Evolutionary conservation across 1,140 invertebrate species (phyloP).

Genomic region (Eriosoma lanigerum): DNA sequence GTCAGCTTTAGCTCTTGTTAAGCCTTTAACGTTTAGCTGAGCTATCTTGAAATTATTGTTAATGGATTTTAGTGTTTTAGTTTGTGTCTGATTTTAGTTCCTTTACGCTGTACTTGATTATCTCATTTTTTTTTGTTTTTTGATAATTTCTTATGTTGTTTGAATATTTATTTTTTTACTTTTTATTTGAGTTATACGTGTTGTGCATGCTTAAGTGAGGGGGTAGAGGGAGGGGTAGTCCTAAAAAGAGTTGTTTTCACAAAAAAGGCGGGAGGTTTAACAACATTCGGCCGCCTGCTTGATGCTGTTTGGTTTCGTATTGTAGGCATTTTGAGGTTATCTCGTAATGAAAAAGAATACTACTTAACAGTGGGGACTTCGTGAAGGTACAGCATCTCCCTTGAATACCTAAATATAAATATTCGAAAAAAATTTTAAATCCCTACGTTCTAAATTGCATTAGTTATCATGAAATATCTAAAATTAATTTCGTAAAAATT

Average conservation of each 20-base stretch:
- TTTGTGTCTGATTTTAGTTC: neutral
- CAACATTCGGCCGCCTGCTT: too few species aligned
- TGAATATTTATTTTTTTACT: neutral
- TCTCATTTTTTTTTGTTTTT: neutral
- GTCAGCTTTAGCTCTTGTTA: neutral
- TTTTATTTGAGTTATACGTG: neutral
- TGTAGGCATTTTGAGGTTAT: neutral
- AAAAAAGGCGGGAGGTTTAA: too few species aligned
- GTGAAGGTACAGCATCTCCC: neutral
- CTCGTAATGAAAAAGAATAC: neutral
- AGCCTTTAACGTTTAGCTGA: neutral
- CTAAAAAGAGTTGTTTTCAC: neutral
- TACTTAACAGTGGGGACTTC: too few species aligned
- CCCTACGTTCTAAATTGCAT: too few species aligned
- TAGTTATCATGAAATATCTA: too few species aligned
- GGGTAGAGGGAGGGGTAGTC: too few species aligned
- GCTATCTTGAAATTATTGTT: conserved; percentile 1
- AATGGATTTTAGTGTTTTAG: too few species aligned
- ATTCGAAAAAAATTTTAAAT: too few species aligned
- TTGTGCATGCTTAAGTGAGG: neutral
- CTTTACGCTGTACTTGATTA: neutral
- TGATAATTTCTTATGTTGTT: too few species aligned
- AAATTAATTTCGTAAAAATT: too few species aligned
- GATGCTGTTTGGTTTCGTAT: too few species aligned
- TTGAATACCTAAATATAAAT: too few species aligned